Evolutionary conservation across 2,113 vertebrate genomes (phyloP).

Genomic region (Ondatra zibethicus): DNA sequence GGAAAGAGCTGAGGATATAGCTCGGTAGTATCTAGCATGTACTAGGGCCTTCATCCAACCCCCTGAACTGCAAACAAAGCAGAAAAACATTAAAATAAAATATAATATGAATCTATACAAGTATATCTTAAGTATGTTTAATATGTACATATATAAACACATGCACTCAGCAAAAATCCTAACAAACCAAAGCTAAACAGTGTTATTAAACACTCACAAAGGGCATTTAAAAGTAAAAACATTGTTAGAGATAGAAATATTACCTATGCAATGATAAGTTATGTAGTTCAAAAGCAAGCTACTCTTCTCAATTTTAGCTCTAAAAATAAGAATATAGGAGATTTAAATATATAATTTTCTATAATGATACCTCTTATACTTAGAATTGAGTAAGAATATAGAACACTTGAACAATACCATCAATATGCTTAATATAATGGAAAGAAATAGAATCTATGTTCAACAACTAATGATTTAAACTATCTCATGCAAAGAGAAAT

Average conservation of each 20-base stretch:
- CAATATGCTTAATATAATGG: neutral
- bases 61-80: neutral
- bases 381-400: neutral
- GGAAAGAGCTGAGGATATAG: neutral
- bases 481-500: neutral
- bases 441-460: neutral
- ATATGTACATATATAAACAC: neutral
- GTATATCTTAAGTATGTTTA: neutral
- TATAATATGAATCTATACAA: neutral
- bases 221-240: neutral
- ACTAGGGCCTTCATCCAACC: neutral
- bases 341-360: neutral
- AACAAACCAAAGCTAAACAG: neutral
- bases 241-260: conserved; percentile 12
- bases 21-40: neutral
- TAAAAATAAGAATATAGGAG: neutral
- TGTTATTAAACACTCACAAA: neutral
- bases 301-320: neutral
- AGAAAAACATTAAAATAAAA: neutral
- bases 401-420: conserved; percentile 9
- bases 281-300: neutral
- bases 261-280: conserved; percentile 16
- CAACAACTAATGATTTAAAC: neutral
- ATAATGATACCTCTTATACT: neutral
- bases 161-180: neutral